A percentile compares a stretch with the other conserved stretches of the same genome.
Evolutionary conservation across 1,140 invertebrate species (phyloP).

Genomic region (Drosophila takahashii): DNA sequence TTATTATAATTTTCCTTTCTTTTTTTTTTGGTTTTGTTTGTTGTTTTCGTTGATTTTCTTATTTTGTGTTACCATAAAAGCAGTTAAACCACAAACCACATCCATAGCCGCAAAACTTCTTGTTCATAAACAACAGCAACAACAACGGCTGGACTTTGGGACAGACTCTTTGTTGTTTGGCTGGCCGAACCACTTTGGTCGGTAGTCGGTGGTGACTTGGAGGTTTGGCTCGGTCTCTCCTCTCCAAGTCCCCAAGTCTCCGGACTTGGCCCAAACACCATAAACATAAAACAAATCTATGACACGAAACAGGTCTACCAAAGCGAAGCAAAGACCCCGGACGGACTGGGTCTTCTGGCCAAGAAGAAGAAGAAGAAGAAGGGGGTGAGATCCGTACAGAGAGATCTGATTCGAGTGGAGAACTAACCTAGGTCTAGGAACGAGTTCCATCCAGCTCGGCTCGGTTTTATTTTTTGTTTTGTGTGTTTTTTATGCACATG

Average conservation of each 20-base stretch:
- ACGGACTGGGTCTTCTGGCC: slow-evolving; percentile 35
- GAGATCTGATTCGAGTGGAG: slow-evolving; percentile 50
- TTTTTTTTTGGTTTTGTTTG: slow-evolving; percentile 37
- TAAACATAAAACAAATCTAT: slow-evolving; percentile 82
- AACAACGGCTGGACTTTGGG: slow-evolving; percentile 56
- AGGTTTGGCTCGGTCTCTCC: neutral
- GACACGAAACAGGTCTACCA: slow-evolving; percentile 75
- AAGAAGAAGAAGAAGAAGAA: neutral
- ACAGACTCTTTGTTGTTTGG: slow-evolving; percentile 80
- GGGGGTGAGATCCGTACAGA: slow-evolving; percentile 13
- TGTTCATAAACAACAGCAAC: slow-evolving; percentile 63
- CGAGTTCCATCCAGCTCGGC: slow-evolving; percentile 60
- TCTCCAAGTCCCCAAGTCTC: neutral
- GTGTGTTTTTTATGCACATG: slow-evolving; percentile 70
- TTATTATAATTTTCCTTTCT: slow-evolving; percentile 55
- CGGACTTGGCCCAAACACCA: slow-evolving; percentile 70
- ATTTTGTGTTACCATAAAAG: slow-evolving; percentile 78
- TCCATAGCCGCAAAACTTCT: slow-evolving; percentile 81
- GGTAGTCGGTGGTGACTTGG: slow-evolving; percentile 27
- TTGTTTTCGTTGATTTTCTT: slow-evolving; percentile 40
- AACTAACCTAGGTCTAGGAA: slow-evolving; percentile 82
- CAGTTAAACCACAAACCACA: slow-evolving; percentile 83
- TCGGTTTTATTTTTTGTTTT: slow-evolving; percentile 18
- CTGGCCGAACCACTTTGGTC: slow-evolving; percentile 73
- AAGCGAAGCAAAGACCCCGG: slow-evolving; percentile 7